phyloP scores from a whole-genome alignment of 2,113 vertebrate species.

The human (Homo sapiens) region GRCh38 chr2:172416501-172417000 shows the following conservation, averaged over 20 bases:
- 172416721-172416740: neutral
- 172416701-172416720: neutral
- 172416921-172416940: neutral
- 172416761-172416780: neutral
- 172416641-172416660: neutral
- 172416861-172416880: neutral
- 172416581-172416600: slow-evolving; percentile 28
- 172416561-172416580: slow-evolving; percentile 3
- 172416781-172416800: neutral
- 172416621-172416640: neutral
- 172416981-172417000: neutral
- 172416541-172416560: neutral
- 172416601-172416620: neutral
- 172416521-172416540: slow-evolving; percentile 49
- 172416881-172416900: neutral
- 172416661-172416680: neutral
- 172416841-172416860: neutral
- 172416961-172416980: neutral
- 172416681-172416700: neutral
- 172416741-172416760: neutral
- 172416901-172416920: neutral
- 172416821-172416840: slow-evolving; percentile 18
- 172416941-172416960: neutral
- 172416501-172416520: slow-evolving; percentile 38
- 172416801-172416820: neutral